Evolutionary conservation across 37 sponge, comb jelly and placozoan species (phyloP).

Genomic region (Theonella swinhoei): DNA sequence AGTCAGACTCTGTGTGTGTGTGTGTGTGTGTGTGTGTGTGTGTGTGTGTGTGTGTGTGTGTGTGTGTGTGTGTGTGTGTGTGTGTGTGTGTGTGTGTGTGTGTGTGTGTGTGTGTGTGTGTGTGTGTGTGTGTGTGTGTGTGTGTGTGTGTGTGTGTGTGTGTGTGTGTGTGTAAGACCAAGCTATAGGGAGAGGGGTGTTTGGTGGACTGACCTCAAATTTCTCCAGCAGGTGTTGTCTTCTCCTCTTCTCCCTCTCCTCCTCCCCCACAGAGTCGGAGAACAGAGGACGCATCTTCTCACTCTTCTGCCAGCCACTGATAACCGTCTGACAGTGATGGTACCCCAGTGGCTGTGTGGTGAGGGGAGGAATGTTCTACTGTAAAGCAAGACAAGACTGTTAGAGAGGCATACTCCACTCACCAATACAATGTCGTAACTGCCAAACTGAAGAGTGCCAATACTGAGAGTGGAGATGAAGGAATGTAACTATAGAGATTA

Average conservation of each 20-base stretch:
- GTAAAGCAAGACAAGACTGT: background rate
- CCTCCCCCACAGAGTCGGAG: background rate
- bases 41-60: too few species aligned
- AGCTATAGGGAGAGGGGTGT: too few species aligned
- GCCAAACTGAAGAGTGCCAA: conserved; percentile 85
- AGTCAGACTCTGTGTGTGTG: background rate
- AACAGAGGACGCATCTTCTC: conserved; percentile 48
- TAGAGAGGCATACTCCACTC: too few species aligned
- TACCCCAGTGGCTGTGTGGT: conserved; percentile 66
- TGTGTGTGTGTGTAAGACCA: background rate
- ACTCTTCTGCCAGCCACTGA: conserved; percentile 66
- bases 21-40: too few species aligned
- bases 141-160: conserved; percentile 3
- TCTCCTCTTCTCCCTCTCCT: background rate
- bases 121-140: conserved; percentile 4
- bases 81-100: too few species aligned
- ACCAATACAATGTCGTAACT: conserved; percentile 78
- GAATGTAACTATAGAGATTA: background rate
- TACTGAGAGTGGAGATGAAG: conserved; percentile 11
- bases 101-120: background rate
- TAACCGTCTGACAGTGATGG: conserved; percentile 55
- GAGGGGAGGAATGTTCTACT: background rate
- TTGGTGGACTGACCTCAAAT: too few species aligned
- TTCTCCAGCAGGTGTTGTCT: background rate
- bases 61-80: too few species aligned